These are phyloP conservation scores for Sebastes umbrosus DNA, from an alignment of 2,797 vertebrate genomes.

Conservation along the genomic window DNA sequence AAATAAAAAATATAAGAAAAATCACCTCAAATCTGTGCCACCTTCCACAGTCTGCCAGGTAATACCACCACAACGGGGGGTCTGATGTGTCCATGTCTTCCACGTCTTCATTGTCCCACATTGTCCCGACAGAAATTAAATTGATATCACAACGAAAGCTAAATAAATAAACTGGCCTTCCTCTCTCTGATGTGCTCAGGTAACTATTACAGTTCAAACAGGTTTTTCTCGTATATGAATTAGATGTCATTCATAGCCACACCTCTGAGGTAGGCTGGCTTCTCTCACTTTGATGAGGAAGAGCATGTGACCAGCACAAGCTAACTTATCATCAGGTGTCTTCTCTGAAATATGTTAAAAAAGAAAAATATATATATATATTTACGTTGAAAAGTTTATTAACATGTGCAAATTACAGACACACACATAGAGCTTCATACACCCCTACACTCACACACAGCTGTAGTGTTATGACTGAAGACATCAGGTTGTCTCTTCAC, in stretches of 20 bases:
- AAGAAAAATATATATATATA: not conserved
- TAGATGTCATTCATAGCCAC: not conserved
- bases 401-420: constrained; percentile 40
- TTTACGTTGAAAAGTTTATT: constrained; percentile 43
- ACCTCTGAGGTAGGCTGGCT: constrained; percentile 11
- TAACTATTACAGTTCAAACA: rapidly evolving
- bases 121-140: not conserved
- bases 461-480: not conserved
- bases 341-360: not conserved
- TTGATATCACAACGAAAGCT: not conserved
- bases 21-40: constrained; percentile 92
- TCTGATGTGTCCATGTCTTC: constrained; percentile 88
- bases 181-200: not conserved
- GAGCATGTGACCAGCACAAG: not conserved
- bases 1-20: not conserved
- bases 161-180: not conserved
- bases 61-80: constrained; percentile 85
- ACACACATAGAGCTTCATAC: constrained; percentile 1
- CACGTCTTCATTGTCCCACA: not conserved
- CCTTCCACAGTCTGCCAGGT: constrained; percentile 86
- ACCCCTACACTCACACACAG: not conserved
- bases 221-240: not conserved
- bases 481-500: not conserved
- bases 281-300: not conserved
- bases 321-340: rapidly evolving